phyloP scores from a whole-genome alignment of 2,888 invertebrate genomes.

The Sympetrum striolatum region DNA sequence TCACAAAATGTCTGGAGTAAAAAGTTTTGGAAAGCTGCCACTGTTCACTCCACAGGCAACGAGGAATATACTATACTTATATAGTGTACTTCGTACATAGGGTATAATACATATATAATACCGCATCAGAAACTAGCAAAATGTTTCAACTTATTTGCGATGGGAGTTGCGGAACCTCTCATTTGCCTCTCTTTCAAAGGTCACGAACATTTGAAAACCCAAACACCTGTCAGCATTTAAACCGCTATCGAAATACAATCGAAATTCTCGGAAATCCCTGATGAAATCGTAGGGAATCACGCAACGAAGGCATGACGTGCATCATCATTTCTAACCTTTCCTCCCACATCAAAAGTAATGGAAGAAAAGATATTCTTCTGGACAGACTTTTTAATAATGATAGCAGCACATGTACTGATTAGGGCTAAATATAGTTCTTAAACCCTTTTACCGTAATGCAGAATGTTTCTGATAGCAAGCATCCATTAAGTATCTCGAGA shows the following conservation, averaged over 20 bases:
- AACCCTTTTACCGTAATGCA: neutral
- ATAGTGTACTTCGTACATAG: too few species aligned
- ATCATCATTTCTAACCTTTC: neutral
- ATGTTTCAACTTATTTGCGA: too few species aligned
- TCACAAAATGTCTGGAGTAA: too few species aligned
- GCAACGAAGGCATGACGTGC: neutral
- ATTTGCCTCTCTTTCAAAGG: neutral
- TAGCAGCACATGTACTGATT: neutral
- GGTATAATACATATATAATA: too few species aligned
- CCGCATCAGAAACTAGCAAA: too few species aligned
- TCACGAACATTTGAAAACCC: neutral
- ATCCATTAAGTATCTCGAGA: too few species aligned
- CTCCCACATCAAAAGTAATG: neutral
- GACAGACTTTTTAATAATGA: neutral
- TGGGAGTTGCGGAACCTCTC: neutral
- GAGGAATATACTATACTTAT: too few species aligned
- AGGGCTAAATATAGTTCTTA: neutral
- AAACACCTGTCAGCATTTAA: neutral
- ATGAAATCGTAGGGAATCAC: neutral
- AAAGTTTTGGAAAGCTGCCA: too few species aligned
- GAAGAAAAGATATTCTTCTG: neutral
- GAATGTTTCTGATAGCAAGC: too few species aligned
- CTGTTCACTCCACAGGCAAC: too few species aligned
- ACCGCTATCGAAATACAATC: neutral
- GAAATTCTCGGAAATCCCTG: neutral